Base-by-base conservation (phyloP, 37 sponge, comb jelly and placozoan genomes). In the Oopsacas minuta region DNA sequence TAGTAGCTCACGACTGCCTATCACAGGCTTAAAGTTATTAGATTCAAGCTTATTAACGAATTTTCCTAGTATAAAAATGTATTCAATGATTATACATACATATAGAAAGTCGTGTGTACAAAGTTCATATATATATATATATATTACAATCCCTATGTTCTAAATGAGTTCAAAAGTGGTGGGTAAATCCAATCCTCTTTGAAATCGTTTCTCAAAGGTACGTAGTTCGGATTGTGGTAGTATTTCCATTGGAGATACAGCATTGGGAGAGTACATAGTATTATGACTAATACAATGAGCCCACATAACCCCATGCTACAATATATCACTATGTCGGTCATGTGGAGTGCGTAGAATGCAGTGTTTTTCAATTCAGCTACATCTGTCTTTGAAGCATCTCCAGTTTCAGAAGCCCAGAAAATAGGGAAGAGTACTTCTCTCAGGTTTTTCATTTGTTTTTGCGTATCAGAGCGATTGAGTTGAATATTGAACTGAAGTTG, bases 401-500 rank as follows among this genome's bases (percentile, higher is more conserved):
- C 93, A 52, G 61, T 51, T 81, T 92, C 88, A 51, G 82, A 37
- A 10, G 83, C 90, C 39, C 83, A 91, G 36, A 87, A 88, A 81
- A 91, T 85, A 0, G 92, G 92, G 51, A 91, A 81, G 88, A 89
- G 86, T 25, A 83, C 84, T 51, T 39, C 83, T n/a, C 36, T 52
- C 52, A 52, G 30, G 23, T 42, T 20, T 61, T 61, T 61, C 75
- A 61, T 61, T 61, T n/a, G 32, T 61, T n/a, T 61, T n/a, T 61
- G 75, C 22, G 75, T 61, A 3, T 61, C 75, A 61, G 75, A 61
- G 7, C 22, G 22, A 34, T 46, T 12, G 36, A 94, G 81, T 35
- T 28, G 51, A 20, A 94, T 5, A 81, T 94, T 94, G 69, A 91
- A 30, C 52, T 94, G 94, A 28, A 94, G 85, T 10, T 91, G 36